Conservation (phyloP, 53 echinoderm and acorn worm species). For the Stichopus horrens region DNA sequence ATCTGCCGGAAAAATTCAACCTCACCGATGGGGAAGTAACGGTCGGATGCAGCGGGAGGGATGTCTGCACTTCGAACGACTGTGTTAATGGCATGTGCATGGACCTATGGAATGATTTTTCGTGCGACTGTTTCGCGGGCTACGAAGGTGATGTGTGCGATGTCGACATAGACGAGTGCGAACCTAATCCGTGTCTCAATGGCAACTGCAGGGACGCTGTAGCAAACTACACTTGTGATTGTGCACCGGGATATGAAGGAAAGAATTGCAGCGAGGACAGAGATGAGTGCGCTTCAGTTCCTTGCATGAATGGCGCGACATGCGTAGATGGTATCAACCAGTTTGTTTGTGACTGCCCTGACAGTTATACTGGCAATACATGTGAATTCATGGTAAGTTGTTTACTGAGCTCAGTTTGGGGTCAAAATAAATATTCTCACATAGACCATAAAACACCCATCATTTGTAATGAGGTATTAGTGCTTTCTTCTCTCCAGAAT, state of each 20-base stretch:
- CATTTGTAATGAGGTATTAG: too few species aligned
- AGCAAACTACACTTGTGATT: conserved; percentile 73
- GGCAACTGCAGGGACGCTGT: conserved; percentile 65
- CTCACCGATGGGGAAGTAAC: conserved; percentile 35
- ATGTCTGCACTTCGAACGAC: conserved; percentile 56
- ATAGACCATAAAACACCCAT: too few species aligned
- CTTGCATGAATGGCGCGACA: conserved; percentile 61
- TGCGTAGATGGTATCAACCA: conserved; percentile 62
- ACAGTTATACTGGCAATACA: conserved; percentile 69
- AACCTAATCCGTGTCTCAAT: conserved; percentile 55
- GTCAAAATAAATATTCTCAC: too few species aligned
- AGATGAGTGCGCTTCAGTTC: conserved; percentile 72
- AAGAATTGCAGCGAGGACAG: conserved; percentile 67
- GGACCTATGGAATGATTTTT: conserved; percentile 69
- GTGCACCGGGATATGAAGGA: conserved; percentile 74
- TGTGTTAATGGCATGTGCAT: conserved; percentile 72
- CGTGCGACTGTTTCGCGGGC: conserved; percentile 68
- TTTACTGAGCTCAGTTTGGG: too few species aligned
- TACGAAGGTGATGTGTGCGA: conserved; percentile 63
- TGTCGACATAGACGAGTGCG: conserved; percentile 80
- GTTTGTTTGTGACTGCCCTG: conserved; percentile 73
- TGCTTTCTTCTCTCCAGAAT: too few species aligned
- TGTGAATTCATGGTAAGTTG: conserved; percentile 87
- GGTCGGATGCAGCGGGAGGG: conserved; percentile 55
- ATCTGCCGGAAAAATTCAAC: conserved; percentile 14